Base-by-base conservation (phyloP, 1,140 invertebrate genomes). In the Drosophila tristis region DNA sequence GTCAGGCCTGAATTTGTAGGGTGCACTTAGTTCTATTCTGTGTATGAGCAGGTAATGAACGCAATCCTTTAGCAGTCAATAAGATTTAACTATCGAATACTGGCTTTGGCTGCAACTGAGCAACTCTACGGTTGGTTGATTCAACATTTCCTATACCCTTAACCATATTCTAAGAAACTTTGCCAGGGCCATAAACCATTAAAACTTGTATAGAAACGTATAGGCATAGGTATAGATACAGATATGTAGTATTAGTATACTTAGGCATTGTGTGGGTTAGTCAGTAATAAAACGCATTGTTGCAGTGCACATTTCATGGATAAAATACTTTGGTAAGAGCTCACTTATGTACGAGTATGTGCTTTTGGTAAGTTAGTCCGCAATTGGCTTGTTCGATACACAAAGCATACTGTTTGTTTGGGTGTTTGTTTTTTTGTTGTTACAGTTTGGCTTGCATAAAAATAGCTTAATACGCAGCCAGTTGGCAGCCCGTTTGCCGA, bases 111-210 rank as follows among this genome's bases (percentile, higher is more conserved):
- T 8, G 6, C 26, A 29, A 7, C 26, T 6, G 26, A 29, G 26
- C 26, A 29, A 29, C 26, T 29, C 26, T 20, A 29, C 7, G 29
- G 29, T 7, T 29, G 6, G 6, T 31, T 9, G 29, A 31, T 31
- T 31, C 8, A 9, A 31, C 2, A 31, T 7, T 29, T 7, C 20
- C 9, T 57, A 51, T 4, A 8, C 20, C 23, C 44, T 44, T 49
- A 20, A 43, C 25, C 25, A 63, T 55, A 56, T 66, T 82, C 80
- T 78, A 87, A 87, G 84, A 68, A 60, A 76, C 82, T 86, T 89
- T 87, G 84, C 82, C 82, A 76, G 63, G 61, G 77, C 82, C 68
- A 78, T 66, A 71, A 71, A 66, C 65, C 67, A 71, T 58, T 70
- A 70, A 49, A 58, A 70, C 65, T 49, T 42, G 39, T 43, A 23